Percentiles rank a stretch among this genome's conserved stretches.
Conservation (phyloP, 2,888 invertebrate genomes). For the Troides oblongomaculatus region DNA sequence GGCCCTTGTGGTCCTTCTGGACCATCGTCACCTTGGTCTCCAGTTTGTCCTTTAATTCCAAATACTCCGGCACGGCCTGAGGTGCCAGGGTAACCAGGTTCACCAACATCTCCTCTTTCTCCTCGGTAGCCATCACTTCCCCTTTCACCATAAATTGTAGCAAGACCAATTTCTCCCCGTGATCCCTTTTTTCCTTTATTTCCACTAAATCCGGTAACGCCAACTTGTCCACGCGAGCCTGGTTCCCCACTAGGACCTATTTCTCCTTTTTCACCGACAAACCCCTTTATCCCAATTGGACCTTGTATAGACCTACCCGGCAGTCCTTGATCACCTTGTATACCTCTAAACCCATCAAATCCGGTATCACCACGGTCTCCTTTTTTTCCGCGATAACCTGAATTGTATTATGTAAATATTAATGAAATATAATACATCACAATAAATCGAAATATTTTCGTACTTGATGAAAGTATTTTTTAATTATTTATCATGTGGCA, state of each 20-base stretch:
- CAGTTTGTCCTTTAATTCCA: conserved; percentile 67
- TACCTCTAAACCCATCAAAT: conserved; percentile 57
- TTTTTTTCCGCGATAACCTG: conserved; percentile 49
- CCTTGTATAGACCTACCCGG: conserved; percentile 62
- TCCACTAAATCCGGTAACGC: conserved; percentile 84
- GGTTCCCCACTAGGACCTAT: conserved; percentile 81
- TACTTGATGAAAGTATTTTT: background rate
- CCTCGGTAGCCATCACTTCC: conserved; percentile 63
- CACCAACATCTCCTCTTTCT: conserved; percentile 78
- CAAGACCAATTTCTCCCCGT: conserved; percentile 71
- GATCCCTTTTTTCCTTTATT: conserved; percentile 75
- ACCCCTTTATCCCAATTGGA: conserved; percentile 82
- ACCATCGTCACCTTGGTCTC: conserved; percentile 80
- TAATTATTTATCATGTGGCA: background rate
- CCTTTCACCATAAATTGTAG: conserved; percentile 65
- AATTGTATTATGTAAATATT: too few relatives aligned
- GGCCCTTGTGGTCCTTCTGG: conserved; percentile 78
- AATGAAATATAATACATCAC: background rate
- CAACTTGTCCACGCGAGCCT: conserved; percentile 73
- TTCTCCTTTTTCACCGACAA: conserved; percentile 83
- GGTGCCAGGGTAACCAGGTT: conserved; percentile 79
- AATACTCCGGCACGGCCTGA: conserved; percentile 71
- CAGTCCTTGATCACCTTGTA: conserved; percentile 58
- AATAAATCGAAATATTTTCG: background rate
- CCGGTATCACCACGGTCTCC: conserved; percentile 62